Evolutionary conservation across 2,797 vertebrate species (phyloP), one percentile per base, ranked within the genome.

Genomic region (Bryconaethiops microstoma): DNA sequence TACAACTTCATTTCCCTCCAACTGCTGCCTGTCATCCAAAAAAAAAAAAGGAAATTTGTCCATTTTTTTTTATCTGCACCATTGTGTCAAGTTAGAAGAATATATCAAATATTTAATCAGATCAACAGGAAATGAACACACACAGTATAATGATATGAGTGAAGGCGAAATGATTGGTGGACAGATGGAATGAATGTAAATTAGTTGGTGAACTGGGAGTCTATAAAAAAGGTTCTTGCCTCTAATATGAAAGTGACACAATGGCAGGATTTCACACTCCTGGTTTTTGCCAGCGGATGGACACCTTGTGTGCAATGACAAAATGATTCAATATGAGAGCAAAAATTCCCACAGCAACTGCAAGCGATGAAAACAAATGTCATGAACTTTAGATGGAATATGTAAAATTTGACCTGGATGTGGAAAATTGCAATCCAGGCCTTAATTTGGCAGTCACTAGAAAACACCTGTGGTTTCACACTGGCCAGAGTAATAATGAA

Each of bases 1-100:
- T 95, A 96, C 96, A 96, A 96, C 96, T 97, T 98, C 93, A 99
- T 99, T 96, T 96, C 95, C 91, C 95, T 88, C 94, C 94, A 96
- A 96, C 95, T 94, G 95, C 96, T 95, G 95, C 96, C 96, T 96
- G 95, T 97, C 96, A 95, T 91, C 94, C 9, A 13, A 54, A 95
- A 96, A 93, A 57, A 55, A 71, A 96, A 95, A 95, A 96, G 95
- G 94, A 95, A 96, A 97, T 97, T 96, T 96, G 95, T 95, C 94
- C 92, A 88, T 91, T 96, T 86, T 97, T 97, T 96, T 97, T 97
- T 96, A 96, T 97, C 95, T 95, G 92, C 85, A 25, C 92, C 94
- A 92, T 94, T 96, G 95, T 97, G 95, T 92, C 93, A 94, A 91
- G 92, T 94, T 93, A 90, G 91, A 91, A 89, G 92, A 92, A 94